Evolutionary conservation across 2,888 invertebrate species (phyloP).

Genomic region (Pomacea canaliculata): DNA sequence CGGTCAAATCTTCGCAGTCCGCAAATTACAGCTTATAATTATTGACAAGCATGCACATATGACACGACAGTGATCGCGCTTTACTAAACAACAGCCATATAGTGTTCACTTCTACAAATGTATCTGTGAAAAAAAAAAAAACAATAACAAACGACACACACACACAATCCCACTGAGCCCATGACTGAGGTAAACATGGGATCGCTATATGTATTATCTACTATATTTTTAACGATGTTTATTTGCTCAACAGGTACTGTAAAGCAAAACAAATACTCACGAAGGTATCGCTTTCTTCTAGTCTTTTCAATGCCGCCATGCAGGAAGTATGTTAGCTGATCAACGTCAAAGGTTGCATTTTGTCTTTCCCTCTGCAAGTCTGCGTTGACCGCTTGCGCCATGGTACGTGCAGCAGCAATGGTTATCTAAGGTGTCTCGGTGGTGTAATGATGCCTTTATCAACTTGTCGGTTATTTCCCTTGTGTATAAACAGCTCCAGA

Average conservation of each 20-base stretch:
- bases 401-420: background rate
- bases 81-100: no score
- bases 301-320: constrained; percentile 52
- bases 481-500: no score
- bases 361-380: constrained; percentile 57
- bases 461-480: no score
- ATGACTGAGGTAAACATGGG: background rate
- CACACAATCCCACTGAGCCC: background rate
- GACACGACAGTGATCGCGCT: no score
- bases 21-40: no score
- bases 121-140: no score
- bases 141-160: background rate
- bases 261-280: constrained; percentile 35
- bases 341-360: constrained; percentile 56
- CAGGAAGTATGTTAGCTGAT: constrained; percentile 56
- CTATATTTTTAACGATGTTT: background rate
- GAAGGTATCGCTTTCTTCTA: constrained; percentile 46
- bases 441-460: no score
- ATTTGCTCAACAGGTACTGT: no score
- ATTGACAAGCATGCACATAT: no score
- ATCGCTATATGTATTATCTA: background rate
- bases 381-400: constrained; percentile 45
- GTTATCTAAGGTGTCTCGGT: no score
- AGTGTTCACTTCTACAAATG: no score
- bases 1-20: no score